Evolutionary conservation across 2,113 vertebrate genomes (phyloP).

Genomic region (Chlamydotis undulata): DNA sequence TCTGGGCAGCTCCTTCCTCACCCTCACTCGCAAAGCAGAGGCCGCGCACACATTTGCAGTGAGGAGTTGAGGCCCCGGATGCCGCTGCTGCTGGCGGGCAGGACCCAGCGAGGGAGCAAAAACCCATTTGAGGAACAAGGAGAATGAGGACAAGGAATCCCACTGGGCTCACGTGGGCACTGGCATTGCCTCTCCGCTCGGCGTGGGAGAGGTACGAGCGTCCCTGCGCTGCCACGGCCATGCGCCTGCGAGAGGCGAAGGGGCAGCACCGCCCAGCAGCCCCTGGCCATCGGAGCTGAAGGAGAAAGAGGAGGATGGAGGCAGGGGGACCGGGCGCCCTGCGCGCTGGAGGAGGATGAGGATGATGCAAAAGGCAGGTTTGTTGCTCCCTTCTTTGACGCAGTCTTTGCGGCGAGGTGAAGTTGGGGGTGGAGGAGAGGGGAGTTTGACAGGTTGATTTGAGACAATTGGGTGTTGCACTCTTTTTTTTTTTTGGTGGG

Average conservation of each 20-base stretch:
- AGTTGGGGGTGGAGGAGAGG: background rate
- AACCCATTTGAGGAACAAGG: slow-evolving; percentile 52
- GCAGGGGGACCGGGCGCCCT: background rate
- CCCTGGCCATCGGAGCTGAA: background rate
- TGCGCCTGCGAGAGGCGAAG: background rate
- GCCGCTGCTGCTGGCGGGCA: background rate
- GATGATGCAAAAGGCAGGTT: slow-evolving; percentile 14
- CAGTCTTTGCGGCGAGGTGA: fast-evolving
- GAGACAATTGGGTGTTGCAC: fast-evolving
- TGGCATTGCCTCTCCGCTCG: background rate
- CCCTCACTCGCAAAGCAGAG: background rate
- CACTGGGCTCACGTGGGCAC: slow-evolving; percentile 66
- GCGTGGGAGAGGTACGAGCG: background rate
- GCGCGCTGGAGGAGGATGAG: background rate
- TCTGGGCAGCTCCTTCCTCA: background rate
- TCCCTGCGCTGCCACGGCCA: background rate
- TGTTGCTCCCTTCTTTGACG: background rate
- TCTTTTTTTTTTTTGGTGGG: fast-evolving
- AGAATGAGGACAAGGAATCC: slow-evolving; percentile 69
- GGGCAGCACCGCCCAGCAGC: background rate
- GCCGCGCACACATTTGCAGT: fast-evolving
- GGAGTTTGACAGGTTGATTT: background rate
- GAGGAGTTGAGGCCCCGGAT: background rate
- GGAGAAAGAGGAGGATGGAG: background rate
- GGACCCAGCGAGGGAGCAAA: background rate